Evolutionary conservation across 1,140 invertebrate genomes (phyloP), one percentile per base, ranked within the genome.

Genomic region (Drosophila watanabei): DNA sequence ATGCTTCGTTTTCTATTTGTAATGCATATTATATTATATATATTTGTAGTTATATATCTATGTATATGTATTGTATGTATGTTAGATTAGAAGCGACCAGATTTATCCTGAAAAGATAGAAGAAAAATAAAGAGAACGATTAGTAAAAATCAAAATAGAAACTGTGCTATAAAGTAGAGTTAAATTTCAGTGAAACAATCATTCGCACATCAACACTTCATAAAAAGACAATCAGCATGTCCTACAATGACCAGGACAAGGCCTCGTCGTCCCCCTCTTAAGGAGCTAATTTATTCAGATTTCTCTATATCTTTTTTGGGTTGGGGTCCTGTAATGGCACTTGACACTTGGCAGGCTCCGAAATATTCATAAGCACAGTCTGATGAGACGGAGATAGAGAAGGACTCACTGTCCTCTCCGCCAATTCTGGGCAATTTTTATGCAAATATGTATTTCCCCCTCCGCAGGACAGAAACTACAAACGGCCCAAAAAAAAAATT

Each of bases 11-110:
- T 56, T 73, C 60, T 71, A 80, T 77, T 75, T 80, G 60, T 75
- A 81, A 77, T 72, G 75, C 71, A 62, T 88, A 73, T 80, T 63
- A 54, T 68, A 59, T 73, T 73, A 46, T 79, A 52, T 52, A 52
- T 52, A 49, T 51, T 61, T 66, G 57, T 69, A 58, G 35, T 48
- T 78, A 56, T 82, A 65, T 75, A 66, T 66, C 41, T 81, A 66
- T 75, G 51, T 72, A 60, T 78, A n/a, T 80, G 33, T 86, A 30
- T 20, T 80, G 60, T 84, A 64, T 84, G 64, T 89, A 79, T 79
- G 82, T 85, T 85, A 89, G 76, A 88, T 88, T 72, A 89, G 78
- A 88, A 88, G 85, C 84, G 84, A 88, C 84, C 84, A 88, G 84
- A 88, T 88, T 85, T 81, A 89, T 88, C 84, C 84, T 88, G 73